Evolutionary conservation across 2,113 vertebrate genomes (phyloP), one percentile per base, ranked within the genome.

Genomic region (Sinocyclocheilus anophthalmus): DNA sequence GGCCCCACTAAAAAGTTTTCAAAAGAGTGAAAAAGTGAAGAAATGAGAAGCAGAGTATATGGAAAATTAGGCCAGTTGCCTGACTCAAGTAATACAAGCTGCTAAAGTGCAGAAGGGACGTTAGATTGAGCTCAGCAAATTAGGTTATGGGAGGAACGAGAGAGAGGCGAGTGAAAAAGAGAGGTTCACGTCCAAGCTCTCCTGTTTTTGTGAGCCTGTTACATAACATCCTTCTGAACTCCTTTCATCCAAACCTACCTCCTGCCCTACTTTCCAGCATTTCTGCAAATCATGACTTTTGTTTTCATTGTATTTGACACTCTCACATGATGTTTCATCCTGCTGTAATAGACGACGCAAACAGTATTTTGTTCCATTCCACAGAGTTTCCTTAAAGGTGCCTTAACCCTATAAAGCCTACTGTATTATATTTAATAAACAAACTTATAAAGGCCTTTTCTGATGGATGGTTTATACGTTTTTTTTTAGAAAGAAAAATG

Each of bases 181-280:
- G 78, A 16, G 14, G 24, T 88, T 85, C 26, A 73, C 53, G n/a
- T 87, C 79, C 83, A 87, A 45, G 48, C 75, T 53, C 65, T 0
- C 48, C n/a, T 85, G 87, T 89, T 88, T 76, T 72, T 65, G 61
- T 88, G 33, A 90, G 83, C 55, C n/a, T 9, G 55, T 93, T 93
- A 87, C 91, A 90, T 92, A 94, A 93, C 90, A 4, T 0, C 90
- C 90, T 92, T 93, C 90, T 93, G 91, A 95, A 92, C 88, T 85
- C 1, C 81, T 91, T 92, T 90, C 82, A 85, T 86, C 83, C 53
- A 30, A 89, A 90, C 83, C 89, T 89, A 90, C 89, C 89, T 87
- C 80, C 18, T 91, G 81, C 88, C 89, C 90, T 22, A 89, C 14
- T 91, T 90, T 37, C n/a, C 69, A 26, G 10, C 33, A 37, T 37